Conservation (phyloP, 2,888 invertebrate species). For the Drosophila tripunctata region DNA sequence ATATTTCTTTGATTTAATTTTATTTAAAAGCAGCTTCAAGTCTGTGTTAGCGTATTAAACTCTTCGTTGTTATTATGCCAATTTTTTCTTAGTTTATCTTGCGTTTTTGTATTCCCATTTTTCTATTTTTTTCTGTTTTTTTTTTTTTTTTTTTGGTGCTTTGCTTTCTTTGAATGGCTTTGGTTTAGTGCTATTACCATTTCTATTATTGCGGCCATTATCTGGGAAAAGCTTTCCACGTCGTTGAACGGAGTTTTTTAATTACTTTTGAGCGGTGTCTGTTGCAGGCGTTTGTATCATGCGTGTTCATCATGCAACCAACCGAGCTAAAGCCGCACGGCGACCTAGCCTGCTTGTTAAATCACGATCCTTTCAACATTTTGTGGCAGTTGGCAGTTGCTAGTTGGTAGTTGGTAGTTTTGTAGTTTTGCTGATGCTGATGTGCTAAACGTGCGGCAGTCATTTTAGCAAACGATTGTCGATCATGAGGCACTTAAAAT, state of each 20-base stretch:
- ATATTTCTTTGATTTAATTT: too few relatives aligned
- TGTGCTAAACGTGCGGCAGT: constrained; percentile 81
- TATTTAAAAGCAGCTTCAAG: not conserved
- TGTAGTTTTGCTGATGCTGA: constrained; percentile 53
- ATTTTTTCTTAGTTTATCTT: constrained; percentile 3
- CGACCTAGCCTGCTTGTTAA: constrained; percentile 40
- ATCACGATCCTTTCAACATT: constrained; percentile 58
- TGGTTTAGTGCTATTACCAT: constrained; percentile 55
- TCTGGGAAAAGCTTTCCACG: constrained; percentile 55
- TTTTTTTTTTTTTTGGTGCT: constrained; percentile 21
- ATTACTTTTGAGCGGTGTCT: constrained; percentile 59
- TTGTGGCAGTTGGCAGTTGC: constrained; percentile 25
- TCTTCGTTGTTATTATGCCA: not conserved
- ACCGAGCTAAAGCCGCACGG: constrained; percentile 1
- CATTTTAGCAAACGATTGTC: constrained; percentile 82
- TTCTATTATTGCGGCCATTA: constrained; percentile 70
- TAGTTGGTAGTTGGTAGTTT: constrained; percentile 2
- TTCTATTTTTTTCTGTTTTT: not conserved
- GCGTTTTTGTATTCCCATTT: too few relatives aligned
- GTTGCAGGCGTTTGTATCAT: constrained; percentile 52
- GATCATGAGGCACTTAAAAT: constrained; percentile 75
- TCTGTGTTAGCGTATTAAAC: not conserved
- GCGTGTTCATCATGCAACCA: constrained; percentile 58
- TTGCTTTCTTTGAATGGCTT: constrained; percentile 42
- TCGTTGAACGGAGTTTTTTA: constrained; percentile 58